Base-by-base conservation (phyloP, 1,140 invertebrate species). In the Octopus bimaculoides region DNA sequence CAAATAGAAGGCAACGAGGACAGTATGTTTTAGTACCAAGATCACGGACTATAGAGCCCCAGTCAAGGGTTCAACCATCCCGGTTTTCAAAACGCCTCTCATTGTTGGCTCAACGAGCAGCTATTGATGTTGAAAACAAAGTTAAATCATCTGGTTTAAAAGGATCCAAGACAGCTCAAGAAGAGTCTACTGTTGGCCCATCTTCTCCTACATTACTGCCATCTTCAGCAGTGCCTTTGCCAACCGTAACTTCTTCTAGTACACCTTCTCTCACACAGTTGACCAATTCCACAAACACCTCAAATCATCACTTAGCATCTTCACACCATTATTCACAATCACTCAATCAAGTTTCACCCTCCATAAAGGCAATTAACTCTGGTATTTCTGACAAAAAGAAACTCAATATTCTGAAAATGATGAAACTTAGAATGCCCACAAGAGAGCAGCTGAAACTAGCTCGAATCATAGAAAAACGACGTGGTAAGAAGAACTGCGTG, bases 381-480 rank as follows among this genome's bases (percentile, higher is more conserved):
- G 66, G 26, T 17, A 14, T 71, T 6, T 71, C 66, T 9, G 5
- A n/a, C 17, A 75, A 75, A 17, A 75, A 75, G 20, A 75, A 75
- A 17, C 7, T 41, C 14, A 52, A 52, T 52, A 20, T 41, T 7
- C 74, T 75, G 20, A 75, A 75, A 53, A 52, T 52, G 26, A 66
- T 12, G 61, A 66, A n/a, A 66, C 74, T 75, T 8, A 17, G 52
- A 14, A 75, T 75, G 74, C 74, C 74, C 5, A 75, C 26, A 52
- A 20, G 74, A 7, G 74, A 75, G 52, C 74, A 75, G 20, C 41
- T 75, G 41, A 75, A 75, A 52, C 74, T 75, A 12, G 74, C 74
- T 5, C 26, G 26, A 5, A 75, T 75, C 74, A 75, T 75, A 41
- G 74, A 75, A 53, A 75, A 75, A 52, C 74, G 74, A 20, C 74